Base-by-base conservation (phyloP, 2,888 invertebrate genomes). In the Nemotelus nigrinus region DNA sequence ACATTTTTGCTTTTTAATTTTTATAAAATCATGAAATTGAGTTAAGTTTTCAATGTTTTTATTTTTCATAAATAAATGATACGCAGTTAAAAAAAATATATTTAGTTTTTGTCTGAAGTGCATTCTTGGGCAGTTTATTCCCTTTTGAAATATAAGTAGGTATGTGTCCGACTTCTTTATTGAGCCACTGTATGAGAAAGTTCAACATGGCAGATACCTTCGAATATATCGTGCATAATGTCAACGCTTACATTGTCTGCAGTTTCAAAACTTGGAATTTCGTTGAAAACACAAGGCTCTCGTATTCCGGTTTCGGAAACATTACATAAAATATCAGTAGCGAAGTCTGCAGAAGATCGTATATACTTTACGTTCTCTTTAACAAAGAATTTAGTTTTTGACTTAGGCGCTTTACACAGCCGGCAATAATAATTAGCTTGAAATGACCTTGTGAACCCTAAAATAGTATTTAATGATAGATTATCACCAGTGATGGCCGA, bases 221-320 rank as follows among this genome's bases (percentile, higher is more conserved):
- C 80, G 41, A 80, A 77, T 7, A 80, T 45, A 77, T 80, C 80
- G 60, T 80, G 80, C 79, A 80, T 79, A 10, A 79, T 78, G 76
- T 80, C 80, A 7, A 77, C 78, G n/a, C 78, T 50, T 58, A 76
- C 43, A 76, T 77, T 77, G 41, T 79, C 78, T 53, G 57, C 60
- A 41, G 74, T 3, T 50, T 57, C 47, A 57, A 77, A 77, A 6
- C 6, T 0, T 90, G 88, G 3, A 57, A 77, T 57, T 47, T 55
- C 45, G 39, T 5, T 47, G 47, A 77, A 77, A 45, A 57, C 45
- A 41, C 77, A 77, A 41, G 44, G 3, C 65, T 77, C 68, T 44
- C 45, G 55, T 44, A 77, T 57, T 25, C 68, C 77, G 6, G 77
- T 77, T 68, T 48, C 44, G 5, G 77, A 77, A 2, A 77, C 7